Base-by-base conservation (phyloP, 1,140 invertebrate genomes). In the Aphis craccivora region DNA sequence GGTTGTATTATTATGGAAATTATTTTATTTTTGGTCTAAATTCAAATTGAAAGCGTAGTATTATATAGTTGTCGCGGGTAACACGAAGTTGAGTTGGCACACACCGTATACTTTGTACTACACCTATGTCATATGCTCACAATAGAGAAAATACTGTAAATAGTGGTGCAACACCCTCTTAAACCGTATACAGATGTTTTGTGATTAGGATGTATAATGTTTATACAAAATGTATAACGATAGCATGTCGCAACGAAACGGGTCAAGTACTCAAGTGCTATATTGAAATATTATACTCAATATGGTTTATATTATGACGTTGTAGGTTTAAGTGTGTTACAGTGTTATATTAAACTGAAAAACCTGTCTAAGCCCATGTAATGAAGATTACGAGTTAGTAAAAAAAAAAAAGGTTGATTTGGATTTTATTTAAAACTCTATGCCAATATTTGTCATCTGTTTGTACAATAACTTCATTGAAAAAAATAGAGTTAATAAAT, bases 171-270 rank as follows among this genome's bases (percentile, higher is more conserved):
- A 76, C 30, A 76, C 60, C 60, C 60, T n/a, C 60, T 76, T 76
- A 76, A 76, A 76, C 30, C 60, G 60, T 76, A 18, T 51, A 76
- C n/a, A 76, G 60, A n/a, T 76, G 60, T 76, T n/a, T 76, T 6
- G 60, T 76, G 60, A 76, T 76, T 35, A 76, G 60, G 60, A 76
- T 76, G 60, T n/a, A 67, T 67, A 67, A 67, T 67, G 60, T 76
- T 76, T 76, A 51, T 51, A 76, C 30, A 76, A 76, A 67, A 76
- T 18, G 11, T 18, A 76, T 76, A 76, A 76, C n/a, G n/a, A 76
- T 76, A 76, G 14, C 30, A 20, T 14, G 60, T 76, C 30, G 60
- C 60, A 6, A 76, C 14, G 60, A 76, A 76, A 76, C n/a, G 60
- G 30, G 30, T 76, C 60, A 76, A 76, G 60, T 76, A 76, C 11